These are phyloP conservation scores for Taenioides sp. DNA, from an alignment of 2,797 vertebrate species.

Conservation along the genomic window DNA sequence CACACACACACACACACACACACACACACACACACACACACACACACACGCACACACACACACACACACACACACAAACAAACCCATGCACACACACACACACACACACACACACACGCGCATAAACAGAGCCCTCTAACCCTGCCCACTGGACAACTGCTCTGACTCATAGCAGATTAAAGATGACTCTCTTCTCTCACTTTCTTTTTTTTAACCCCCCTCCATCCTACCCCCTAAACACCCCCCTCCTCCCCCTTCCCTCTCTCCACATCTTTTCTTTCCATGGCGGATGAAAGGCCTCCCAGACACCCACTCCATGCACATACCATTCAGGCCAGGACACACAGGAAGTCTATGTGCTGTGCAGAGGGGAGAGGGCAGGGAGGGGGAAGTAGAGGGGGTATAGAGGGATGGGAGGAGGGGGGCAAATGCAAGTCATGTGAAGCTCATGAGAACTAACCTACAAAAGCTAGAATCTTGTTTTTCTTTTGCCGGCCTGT, in stretches of 20 bases:
- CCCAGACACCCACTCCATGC: constrained; percentile 81
- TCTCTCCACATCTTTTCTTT: constrained; percentile 62
- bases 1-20: constrained; percentile 40
- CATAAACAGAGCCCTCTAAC: constrained; percentile 45
- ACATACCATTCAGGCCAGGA: constrained; percentile 82
- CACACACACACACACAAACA: constrained; percentile 40
- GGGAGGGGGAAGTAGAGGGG: constrained; percentile 7
- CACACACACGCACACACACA: constrained; percentile 38
- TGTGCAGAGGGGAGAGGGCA: constrained; percentile 43
- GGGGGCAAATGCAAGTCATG: constrained; percentile 78
- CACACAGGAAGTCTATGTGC: constrained; percentile 84
- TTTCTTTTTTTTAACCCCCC: constrained; percentile 39
- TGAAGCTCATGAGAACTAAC: constrained; percentile 79
- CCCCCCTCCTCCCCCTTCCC: constrained; percentile 7
- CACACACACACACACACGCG: constrained; percentile 38
- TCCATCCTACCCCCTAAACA: constrained; percentile 1
- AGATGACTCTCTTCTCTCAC: constrained; percentile 74
- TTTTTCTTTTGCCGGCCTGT: constrained; percentile 45
- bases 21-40: constrained; percentile 42
- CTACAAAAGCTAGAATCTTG: constrained; percentile 69
- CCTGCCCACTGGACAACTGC: constrained; percentile 75
- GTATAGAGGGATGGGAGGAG: constrained; percentile 22
- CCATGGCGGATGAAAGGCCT: constrained; percentile 81
- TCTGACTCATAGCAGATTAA: constrained; percentile 77
- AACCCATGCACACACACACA: constrained; percentile 36